phyloP scores from a whole-genome alignment of 1,140 invertebrate genomes.

The Bombyx mori region ASM3026992v2 NC_085121.1:8448001-8448500 shows the following conservation, averaged over 20 bases:
- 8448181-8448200: slow-evolving; percentile 55
- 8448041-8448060: too few species aligned
- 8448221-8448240: slow-evolving; percentile 59
- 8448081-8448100: not conserved
- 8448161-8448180: slow-evolving; percentile 58
- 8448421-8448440: too few species aligned
- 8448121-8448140: slow-evolving; percentile 44
- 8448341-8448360: too few species aligned
- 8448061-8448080: too few species aligned
- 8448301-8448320: slow-evolving; percentile 46
- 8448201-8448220: slow-evolving; percentile 56
- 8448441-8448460: too few species aligned
- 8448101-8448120: slow-evolving; percentile 44
- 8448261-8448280: slow-evolving; percentile 40
- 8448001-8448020: too few species aligned
- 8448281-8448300: slow-evolving; percentile 42
- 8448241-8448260: slow-evolving; percentile 49
- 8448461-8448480: too few species aligned
- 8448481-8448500: too few species aligned
- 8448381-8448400: too few species aligned
- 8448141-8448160: slow-evolving; percentile 32
- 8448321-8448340: not conserved
- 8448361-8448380: too few species aligned
- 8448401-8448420: too few species aligned
- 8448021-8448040: too few species aligned